Percentiles rank a stretch among this genome's conserved stretches.
Conservation (phyloP, 2,113 vertebrate genomes). For the Galeopterus variegatus region DNA sequence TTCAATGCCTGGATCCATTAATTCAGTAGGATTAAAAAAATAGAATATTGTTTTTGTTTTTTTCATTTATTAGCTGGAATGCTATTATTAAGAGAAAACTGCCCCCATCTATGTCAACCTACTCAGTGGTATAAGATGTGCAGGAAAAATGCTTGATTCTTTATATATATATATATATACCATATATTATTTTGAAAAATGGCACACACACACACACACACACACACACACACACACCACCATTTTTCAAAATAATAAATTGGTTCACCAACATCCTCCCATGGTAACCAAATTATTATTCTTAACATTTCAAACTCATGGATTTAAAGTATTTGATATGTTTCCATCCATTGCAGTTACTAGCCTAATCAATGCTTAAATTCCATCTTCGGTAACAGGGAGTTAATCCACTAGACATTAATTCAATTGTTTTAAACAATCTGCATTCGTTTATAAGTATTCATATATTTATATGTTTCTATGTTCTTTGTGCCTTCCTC, state of each 20-base stretch:
- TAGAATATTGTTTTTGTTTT: not conserved
- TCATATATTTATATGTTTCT: not conserved
- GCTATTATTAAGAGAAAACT: slow-evolving; percentile 1
- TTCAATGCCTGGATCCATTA: not conserved
- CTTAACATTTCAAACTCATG: not conserved
- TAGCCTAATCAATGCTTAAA: not conserved
- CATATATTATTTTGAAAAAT: too few relatives aligned
- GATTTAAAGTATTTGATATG: slow-evolving; percentile 29
- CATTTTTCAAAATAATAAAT: slow-evolving; percentile 35
- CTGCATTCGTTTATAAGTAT: not conserved
- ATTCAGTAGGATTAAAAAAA: not conserved
- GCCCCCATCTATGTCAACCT: not conserved
- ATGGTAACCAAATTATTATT: not conserved
- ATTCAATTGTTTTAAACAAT: not conserved
- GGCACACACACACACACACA: too few relatives aligned
- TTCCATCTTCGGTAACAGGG: not conserved
- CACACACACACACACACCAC: too few relatives aligned
- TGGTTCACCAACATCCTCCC: not conserved
- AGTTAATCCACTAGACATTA: not conserved
- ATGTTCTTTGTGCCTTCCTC: not conserved
- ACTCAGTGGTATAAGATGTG: not conserved
- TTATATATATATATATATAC: not conserved
- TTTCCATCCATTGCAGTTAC: not conserved
- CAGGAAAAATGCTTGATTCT: not conserved
- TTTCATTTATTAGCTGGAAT: not conserved